Evolutionary conservation across 2,797 vertebrate genomes (phyloP).

Genomic region (Rhinophrynus dorsalis): DNA sequence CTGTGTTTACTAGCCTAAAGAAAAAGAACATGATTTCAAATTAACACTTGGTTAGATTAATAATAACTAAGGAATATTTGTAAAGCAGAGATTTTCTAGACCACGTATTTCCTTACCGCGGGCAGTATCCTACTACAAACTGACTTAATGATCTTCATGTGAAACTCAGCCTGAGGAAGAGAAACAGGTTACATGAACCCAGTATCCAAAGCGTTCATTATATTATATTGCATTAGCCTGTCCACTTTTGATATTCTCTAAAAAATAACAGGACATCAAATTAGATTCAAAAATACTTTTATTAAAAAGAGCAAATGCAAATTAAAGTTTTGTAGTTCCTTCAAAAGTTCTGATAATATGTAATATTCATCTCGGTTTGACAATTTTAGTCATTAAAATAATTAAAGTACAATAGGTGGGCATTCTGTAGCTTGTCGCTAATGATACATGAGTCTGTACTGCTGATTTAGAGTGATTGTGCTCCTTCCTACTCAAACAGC

Average conservation of each 20-base stretch:
- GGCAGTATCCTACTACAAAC: conserved; percentile 20
- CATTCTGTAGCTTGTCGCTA: not conserved
- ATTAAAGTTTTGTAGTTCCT: not conserved
- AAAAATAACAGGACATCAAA: not conserved
- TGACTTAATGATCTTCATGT: conserved; percentile 20
- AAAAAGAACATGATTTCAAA: not conserved
- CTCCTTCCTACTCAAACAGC: conserved; percentile 26
- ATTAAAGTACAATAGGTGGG: not conserved
- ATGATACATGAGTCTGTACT: not conserved
- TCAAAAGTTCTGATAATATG: not conserved
- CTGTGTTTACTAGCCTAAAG: not conserved
- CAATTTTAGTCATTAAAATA: not conserved
- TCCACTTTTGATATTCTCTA: not conserved
- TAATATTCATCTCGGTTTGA: not conserved
- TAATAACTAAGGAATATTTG: conserved; percentile 12
- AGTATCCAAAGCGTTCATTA: conserved; percentile 22
- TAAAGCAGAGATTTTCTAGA: not conserved
- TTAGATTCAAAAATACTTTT: no score
- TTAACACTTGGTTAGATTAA: conserved; percentile 15
- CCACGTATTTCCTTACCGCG: not conserved
- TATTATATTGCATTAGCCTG: conserved; percentile 3
- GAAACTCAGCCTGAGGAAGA: conserved; percentile 18
- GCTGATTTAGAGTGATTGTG: conserved; percentile 26
- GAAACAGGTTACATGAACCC: not conserved
- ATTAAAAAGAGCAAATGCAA: not conserved